Evolutionary conservation across 2,888 invertebrate species (phyloP).

Genomic region (Rhogogaster chlorosoma): DNA sequence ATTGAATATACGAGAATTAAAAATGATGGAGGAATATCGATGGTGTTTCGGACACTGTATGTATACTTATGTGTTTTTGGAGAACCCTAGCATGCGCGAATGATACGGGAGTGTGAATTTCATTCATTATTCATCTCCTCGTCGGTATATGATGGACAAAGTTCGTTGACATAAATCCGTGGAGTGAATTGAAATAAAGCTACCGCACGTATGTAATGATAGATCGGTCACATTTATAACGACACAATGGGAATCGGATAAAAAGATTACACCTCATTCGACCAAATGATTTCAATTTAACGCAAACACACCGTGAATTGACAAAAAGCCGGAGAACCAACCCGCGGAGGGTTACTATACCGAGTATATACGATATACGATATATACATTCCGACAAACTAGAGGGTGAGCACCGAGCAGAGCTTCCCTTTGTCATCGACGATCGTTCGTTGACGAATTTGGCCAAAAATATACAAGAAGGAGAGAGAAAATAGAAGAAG

Average conservation of each 20-base stretch:
- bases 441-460: neutral
- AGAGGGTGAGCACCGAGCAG: slow-evolving; percentile 4
- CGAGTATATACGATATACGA: neutral
- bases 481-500: too few relatives aligned
- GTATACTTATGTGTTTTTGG: neutral
- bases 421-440: slow-evolving; percentile 26
- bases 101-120: neutral
- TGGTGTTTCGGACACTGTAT: neutral
- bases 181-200: slow-evolving; percentile 29
- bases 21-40: too few relatives aligned
- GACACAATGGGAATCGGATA: slow-evolving; percentile 34
- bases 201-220: neutral
- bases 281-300: slow-evolving; percentile 44
- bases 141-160: neutral
- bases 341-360: neutral
- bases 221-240: slow-evolving; percentile 29
- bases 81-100: neutral
- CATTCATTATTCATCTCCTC: neutral
- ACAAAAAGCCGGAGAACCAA: slow-evolving; percentile 26
- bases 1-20: too few relatives aligned
- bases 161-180: slow-evolving; percentile 26
- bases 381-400: neutral
- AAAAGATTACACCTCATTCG: slow-evolving; percentile 39
- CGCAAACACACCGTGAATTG: slow-evolving; percentile 45
- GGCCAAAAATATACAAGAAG: neutral